These are phyloP conservation scores for Maccullochella peelii DNA, from an alignment of 2,113 vertebrate genomes.

Conservation along the genomic window DNA sequence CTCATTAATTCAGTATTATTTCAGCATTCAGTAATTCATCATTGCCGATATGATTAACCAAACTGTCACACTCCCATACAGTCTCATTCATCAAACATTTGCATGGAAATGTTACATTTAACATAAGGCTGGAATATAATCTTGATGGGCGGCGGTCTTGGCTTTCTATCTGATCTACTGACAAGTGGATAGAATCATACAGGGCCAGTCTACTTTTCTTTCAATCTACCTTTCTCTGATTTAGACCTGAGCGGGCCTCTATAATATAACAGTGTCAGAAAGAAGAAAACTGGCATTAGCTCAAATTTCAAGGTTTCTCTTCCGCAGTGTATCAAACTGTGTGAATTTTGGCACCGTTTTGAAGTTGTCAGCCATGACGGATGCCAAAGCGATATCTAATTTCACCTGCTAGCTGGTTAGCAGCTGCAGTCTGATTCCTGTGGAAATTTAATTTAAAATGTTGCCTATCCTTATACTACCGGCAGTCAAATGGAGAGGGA, in stretches of 20 bases:
- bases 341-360: constrained; percentile 37
- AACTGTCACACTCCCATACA: constrained; percentile 68
- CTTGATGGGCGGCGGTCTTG: constrained; percentile 18
- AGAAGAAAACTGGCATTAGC: not conserved
- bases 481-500: not conserved
- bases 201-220: not conserved
- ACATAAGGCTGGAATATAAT: constrained; percentile 17
- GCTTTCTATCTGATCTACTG: constrained; percentile 21
- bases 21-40: constrained; percentile 75
- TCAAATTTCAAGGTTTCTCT: constrained; percentile 16
- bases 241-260: constrained; percentile 17
- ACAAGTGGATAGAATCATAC: constrained; percentile 17
- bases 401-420: constrained; percentile 27
- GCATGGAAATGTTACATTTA: constrained; percentile 58
- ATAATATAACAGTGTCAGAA: constrained; percentile 3
- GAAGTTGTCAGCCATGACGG: constrained; percentile 34
- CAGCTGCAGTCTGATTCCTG: constrained; percentile 25
- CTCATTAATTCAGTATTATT: constrained; percentile 73
- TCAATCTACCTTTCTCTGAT: constrained; percentile 4
- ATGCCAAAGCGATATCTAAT: constrained; percentile 50
- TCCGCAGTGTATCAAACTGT: constrained; percentile 25
- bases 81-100: constrained; percentile 76
- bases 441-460: constrained; percentile 24
- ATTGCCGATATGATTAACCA: constrained; percentile 75
- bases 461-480: not conserved